Conservation (phyloP, 2,797 vertebrate genomes). For the Tamandua tetradactyla region DNA sequence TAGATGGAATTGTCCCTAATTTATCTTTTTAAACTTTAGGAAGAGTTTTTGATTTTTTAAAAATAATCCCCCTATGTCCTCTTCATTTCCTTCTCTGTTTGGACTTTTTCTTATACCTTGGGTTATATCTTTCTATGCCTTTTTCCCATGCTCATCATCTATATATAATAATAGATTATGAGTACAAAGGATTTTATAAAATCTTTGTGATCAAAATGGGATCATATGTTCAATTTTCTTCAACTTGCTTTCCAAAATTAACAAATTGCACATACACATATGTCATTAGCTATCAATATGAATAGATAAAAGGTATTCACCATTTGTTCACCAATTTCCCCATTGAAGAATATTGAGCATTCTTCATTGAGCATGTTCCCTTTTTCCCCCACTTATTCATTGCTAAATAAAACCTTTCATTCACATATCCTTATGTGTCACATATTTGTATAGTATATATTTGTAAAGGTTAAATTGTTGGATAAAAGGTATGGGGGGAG, state of each 20-base stretch:
- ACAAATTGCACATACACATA: background rate
- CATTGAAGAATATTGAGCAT: background rate
- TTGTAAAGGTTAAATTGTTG: background rate
- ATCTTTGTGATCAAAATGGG: background rate
- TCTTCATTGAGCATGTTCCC: no score
- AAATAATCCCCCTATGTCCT: background rate
- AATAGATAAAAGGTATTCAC: background rate
- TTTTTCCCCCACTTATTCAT: background rate
- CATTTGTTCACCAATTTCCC: background rate
- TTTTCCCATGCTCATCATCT: background rate
- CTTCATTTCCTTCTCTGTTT: background rate
- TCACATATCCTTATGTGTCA: background rate
- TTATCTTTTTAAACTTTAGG: background rate
- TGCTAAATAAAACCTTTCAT: background rate
- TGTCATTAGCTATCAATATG: background rate
- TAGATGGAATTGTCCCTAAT: background rate
- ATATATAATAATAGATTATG: background rate
- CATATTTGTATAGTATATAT: background rate
- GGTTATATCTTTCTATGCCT: background rate
- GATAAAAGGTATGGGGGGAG: background rate
- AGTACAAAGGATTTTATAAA: background rate
- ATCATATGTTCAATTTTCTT: background rate
- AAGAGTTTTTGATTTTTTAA: background rate
- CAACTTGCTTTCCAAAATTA: background rate
- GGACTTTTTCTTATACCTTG: background rate